Percentiles rank a stretch among this genome's conserved stretches.
phyloP scores from a whole-genome alignment of 1,140 invertebrate species.

The Camponotus pennsylvanicus region DNA sequence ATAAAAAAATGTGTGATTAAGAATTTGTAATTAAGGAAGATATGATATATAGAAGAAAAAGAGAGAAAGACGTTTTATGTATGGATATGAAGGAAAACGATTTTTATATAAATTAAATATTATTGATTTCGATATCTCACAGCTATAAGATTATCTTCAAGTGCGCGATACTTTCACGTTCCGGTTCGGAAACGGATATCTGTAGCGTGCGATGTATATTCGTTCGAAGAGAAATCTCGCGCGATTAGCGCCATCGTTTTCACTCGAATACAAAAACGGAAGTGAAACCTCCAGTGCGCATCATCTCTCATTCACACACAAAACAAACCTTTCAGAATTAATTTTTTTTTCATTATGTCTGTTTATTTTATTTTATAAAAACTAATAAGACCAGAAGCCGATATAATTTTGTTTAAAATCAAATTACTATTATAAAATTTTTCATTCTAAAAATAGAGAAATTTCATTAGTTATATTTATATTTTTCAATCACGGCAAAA shows the following conservation, averaged over 20 bases:
- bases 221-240: constrained; percentile 59
- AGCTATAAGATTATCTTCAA: constrained; percentile 39
- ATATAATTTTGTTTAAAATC: not conserved
- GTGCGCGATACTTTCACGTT: constrained; percentile 47
- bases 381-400: not conserved
- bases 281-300: constrained; percentile 77
- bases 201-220: constrained; percentile 40
- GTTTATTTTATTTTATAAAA: not conserved
- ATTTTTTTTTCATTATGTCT: not conserved
- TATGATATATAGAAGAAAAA: not conserved
- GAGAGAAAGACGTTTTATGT: not conserved
- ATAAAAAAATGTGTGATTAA: not conserved
- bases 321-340: not conserved
- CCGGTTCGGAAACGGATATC: constrained; percentile 38
- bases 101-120: constrained; percentile 5
- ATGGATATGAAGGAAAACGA: not conserved
- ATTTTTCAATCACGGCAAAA: not conserved
- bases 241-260: constrained; percentile 66
- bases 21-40: not conserved
- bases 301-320: not conserved
- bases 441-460: not conserved
- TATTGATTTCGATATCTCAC: constrained; percentile 21
- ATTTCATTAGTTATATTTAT: not conserved
- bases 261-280: constrained; percentile 75
- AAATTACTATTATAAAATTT: not conserved